Evolutionary conservation across 2,113 vertebrate genomes (phyloP), one percentile per base, ranked within the genome.

Genomic region (Hymenochirus boettgeri): DNA sequence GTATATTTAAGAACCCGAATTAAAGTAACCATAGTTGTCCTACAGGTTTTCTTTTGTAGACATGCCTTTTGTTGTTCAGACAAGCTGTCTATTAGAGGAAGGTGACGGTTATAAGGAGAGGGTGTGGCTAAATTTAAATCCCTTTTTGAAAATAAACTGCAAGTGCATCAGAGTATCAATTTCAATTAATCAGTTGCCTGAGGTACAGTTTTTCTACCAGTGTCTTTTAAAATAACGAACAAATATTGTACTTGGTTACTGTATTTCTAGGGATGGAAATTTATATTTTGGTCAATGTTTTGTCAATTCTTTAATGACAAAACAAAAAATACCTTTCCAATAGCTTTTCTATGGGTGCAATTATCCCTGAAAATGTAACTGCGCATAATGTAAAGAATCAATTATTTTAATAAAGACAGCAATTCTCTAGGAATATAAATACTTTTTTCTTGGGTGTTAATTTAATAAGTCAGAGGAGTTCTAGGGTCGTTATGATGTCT

Each of bases 111-210:
- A 52, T n/a, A 51, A 24, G 53, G 17, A 26, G 17, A 17, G 46
- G 54, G 64, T 5, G 55, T 56, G 55, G 23, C 17, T 24, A 15
- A 29, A 10, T 57, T 37, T 46, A n/a, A 45, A 12, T 48, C 19
- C 19, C 42, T 18, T 60, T 69, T 66, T 60, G 26, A 60, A 60
- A 29, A 45, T 69, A 69, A 69, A 33, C 56, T 42, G 17, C 17
- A 22, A 19, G 25, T 25, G 42, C 24, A 48, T 67, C 35, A 42
- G 17, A 59, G 33, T 23, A 59, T 52, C n/a, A 45, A 42, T 67
- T 48, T 7, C 18, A 22, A 8, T 48, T 8, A 48, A 48, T 12
- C 11, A 8, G n/a, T 37, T 47, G 29, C 42, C 27, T 23, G 26
- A 21, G 13, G 46, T 58, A 24, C 2, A 12, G 26, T 66, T 65